These are phyloP conservation scores for Laticauda colubrina DNA, from an alignment of 2,113 vertebrate species.

Conservation along the genomic window DNA sequence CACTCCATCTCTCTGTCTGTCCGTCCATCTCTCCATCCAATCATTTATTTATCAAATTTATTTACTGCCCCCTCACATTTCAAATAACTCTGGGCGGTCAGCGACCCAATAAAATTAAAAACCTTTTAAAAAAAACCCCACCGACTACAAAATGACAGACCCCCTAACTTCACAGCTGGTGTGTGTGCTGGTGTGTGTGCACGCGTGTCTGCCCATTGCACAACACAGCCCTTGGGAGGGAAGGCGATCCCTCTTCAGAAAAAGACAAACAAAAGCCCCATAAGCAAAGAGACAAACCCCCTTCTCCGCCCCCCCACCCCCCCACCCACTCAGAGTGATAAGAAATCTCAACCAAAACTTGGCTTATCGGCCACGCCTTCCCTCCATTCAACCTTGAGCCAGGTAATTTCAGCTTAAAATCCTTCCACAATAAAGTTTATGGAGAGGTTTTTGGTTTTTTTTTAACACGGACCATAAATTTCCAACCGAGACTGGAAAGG, in stretches of 20 bases:
- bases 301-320: no score
- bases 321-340: not conserved
- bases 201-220: not conserved
- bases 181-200: no score
- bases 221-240: not conserved
- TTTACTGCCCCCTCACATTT: not conserved
- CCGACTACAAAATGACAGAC: not conserved
- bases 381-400: not conserved
- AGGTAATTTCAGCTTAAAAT: not conserved
- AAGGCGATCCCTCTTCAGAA: not conserved
- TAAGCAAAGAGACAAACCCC: not conserved
- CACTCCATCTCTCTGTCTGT: no score
- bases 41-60: not conserved
- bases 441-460: not conserved
- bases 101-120: not conserved
- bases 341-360: not conserved
- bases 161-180: not conserved
- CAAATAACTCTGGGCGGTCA: not conserved
- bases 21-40: not conserved
- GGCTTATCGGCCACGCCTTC: not conserved
- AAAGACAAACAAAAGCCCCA: not conserved
- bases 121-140: not conserved
- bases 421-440: not conserved
- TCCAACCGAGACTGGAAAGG: not conserved
- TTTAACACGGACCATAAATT: not conserved